Evolutionary conservation across 2,888 invertebrate genomes (phyloP).

Genomic region (Augochlorella aurata): DNA sequence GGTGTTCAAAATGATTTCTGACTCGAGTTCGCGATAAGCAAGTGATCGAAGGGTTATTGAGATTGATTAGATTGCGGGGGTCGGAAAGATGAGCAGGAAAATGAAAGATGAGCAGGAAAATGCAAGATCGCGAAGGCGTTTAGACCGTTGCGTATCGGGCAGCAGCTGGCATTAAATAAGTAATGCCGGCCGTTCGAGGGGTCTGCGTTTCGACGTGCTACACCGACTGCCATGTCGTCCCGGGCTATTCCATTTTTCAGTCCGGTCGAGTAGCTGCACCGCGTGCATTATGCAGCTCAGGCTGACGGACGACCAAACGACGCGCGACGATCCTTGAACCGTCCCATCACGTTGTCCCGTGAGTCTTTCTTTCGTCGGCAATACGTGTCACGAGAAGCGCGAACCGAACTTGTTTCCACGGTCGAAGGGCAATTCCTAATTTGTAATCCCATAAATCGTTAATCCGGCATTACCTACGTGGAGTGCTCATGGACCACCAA

Average conservation of each 20-base stretch:
- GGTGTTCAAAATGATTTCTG: not conserved
- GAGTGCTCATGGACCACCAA: no score
- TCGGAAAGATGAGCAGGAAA: slow-evolving; percentile 21
- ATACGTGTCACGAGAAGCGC: slow-evolving; percentile 28
- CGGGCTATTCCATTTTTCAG: slow-evolving; percentile 75
- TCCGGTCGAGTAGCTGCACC: slow-evolving; percentile 71
- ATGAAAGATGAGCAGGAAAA: slow-evolving; percentile 29
- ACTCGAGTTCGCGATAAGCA: not conserved
- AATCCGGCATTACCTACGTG: no score
- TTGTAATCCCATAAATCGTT: no score
- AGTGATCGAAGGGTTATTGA: not conserved
- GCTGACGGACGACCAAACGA: slow-evolving; percentile 52
- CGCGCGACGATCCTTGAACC: slow-evolving; percentile 38
- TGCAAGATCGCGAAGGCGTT: slow-evolving; percentile 39
- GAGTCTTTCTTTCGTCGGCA: slow-evolving; percentile 7
- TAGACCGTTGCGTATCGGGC: slow-evolving; percentile 52
- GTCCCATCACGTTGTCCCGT: slow-evolving; percentile 27
- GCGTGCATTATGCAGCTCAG: slow-evolving; percentile 73
- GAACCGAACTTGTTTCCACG: not conserved
- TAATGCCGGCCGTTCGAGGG: slow-evolving; percentile 59
- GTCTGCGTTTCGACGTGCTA: slow-evolving; percentile 57
- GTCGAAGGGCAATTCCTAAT: no score
- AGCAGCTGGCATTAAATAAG: slow-evolving; percentile 71
- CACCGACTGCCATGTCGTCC: slow-evolving; percentile 23
- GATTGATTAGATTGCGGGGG: not conserved